Evolutionary conservation across 2,888 invertebrate genomes (phyloP).

Genomic region (Tribolium freemani): DNA sequence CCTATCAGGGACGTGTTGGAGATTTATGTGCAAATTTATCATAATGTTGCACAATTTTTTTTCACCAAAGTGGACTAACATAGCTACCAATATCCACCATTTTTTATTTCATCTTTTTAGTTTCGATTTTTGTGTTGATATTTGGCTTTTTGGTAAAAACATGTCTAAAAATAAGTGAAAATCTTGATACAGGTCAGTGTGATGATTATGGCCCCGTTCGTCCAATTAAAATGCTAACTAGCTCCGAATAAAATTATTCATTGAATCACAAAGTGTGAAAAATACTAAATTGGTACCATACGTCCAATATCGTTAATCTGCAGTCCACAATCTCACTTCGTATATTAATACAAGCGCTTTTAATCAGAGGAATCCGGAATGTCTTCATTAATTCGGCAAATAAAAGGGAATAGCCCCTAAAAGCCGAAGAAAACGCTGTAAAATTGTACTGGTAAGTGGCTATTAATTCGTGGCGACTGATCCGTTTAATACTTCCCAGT

Average conservation of each 20-base stretch:
- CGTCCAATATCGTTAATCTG: constrained; percentile 4
- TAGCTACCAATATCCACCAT: too few species aligned
- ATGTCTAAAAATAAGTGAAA: background rate
- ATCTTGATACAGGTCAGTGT: background rate
- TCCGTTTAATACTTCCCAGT: constrained; percentile 34
- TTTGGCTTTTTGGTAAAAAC: background rate
- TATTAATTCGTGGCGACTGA: constrained; percentile 39
- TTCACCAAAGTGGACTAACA: too few species aligned
- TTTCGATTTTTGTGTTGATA: too few species aligned
- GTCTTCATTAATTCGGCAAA: constrained; percentile 1
- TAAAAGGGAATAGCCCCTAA: constrained; percentile 18
- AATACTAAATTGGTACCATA: constrained; percentile 11
- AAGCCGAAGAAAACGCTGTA: constrained; percentile 23
- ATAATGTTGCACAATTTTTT: too few species aligned
- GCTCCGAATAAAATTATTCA: constrained; percentile 22
- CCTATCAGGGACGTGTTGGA: too few species aligned
- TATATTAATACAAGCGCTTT: background rate
- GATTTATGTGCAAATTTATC: too few species aligned
- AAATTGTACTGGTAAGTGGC: constrained; percentile 33
- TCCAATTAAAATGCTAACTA: constrained; percentile 33
- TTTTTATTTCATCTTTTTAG: too few species aligned
- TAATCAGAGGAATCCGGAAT: background rate
- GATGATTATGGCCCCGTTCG: background rate
- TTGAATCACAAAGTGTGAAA: constrained; percentile 21
- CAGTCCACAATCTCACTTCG: background rate